Conservation (phyloP, 2,797 vertebrate genomes). For the Falco biarmicus region DNA sequence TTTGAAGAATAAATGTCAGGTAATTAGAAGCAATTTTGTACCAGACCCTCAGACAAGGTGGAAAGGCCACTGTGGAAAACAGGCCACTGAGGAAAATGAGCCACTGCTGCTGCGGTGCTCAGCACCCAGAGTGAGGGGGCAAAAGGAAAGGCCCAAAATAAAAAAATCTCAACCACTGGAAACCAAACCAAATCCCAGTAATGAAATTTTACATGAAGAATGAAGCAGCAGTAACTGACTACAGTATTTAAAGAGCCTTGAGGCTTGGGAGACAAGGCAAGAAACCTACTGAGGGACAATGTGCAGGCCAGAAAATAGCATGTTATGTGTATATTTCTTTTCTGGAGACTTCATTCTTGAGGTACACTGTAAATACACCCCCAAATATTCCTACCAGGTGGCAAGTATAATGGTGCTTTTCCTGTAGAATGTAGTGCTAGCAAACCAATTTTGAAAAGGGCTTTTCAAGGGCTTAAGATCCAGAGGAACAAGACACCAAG, state of each 20-base stretch:
- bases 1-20: constrained; percentile 38
- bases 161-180: background rate
- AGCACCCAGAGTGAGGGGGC: background rate
- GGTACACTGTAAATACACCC: background rate
- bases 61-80: background rate
- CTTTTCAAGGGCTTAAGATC: background rate
- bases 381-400: background rate
- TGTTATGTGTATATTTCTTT: background rate
- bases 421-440: background rate
- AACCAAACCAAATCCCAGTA: background rate
- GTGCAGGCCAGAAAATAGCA: background rate
- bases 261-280: background rate
- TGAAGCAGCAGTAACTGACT: background rate
- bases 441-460: background rate
- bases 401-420: background rate
- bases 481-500: background rate
- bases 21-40: constrained; percentile 18
- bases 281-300: background rate
- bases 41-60: background rate
- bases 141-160: background rate
- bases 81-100: background rate
- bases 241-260: background rate
- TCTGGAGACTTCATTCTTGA: background rate
- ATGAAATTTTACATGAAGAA: background rate
- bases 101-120: background rate